phyloP scores from a whole-genome alignment of 1,140 invertebrate species.

The Drosophila aff. region DNA sequence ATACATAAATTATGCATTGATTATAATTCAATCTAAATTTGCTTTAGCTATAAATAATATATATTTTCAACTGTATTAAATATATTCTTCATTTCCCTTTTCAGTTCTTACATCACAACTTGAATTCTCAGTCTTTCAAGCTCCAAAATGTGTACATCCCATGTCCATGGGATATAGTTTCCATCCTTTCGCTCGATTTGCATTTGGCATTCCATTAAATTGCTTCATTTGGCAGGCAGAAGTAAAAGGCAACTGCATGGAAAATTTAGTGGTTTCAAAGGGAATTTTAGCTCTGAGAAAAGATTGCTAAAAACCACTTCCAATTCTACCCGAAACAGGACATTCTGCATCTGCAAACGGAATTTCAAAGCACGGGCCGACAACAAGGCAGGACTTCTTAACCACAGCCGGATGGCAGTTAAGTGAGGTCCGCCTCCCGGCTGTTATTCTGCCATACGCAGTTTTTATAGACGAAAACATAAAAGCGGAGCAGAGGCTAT shows the following conservation, averaged over 20 bases:
- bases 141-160: too few relatives aligned
- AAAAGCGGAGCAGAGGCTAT: constrained; percentile 50
- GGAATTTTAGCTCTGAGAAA: constrained; percentile 16
- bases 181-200: constrained; percentile 20
- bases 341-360: constrained; percentile 11
- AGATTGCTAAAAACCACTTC: constrained; percentile 31
- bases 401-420: constrained; percentile 46
- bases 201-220: constrained; percentile 22
- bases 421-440: constrained; percentile 35
- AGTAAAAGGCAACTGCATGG: constrained; percentile 34
- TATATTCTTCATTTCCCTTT: background rate
- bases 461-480: constrained; percentile 69
- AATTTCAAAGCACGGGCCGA: constrained; percentile 22
- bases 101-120: background rate
- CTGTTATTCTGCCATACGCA: constrained; percentile 43
- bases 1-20: background rate
- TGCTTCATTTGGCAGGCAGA: constrained; percentile 13
- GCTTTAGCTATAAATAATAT: background rate
- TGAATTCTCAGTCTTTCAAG: background rate
- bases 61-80: background rate
- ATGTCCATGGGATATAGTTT: background rate
- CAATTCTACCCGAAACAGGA: constrained; percentile 1
- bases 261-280: constrained; percentile 33
- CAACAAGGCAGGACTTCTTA: constrained; percentile 27
- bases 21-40: background rate